These are phyloP conservation scores for Zaprionus ornatus DNA, from an alignment of 1,140 invertebrate species.

Conservation along the genomic window DNA sequence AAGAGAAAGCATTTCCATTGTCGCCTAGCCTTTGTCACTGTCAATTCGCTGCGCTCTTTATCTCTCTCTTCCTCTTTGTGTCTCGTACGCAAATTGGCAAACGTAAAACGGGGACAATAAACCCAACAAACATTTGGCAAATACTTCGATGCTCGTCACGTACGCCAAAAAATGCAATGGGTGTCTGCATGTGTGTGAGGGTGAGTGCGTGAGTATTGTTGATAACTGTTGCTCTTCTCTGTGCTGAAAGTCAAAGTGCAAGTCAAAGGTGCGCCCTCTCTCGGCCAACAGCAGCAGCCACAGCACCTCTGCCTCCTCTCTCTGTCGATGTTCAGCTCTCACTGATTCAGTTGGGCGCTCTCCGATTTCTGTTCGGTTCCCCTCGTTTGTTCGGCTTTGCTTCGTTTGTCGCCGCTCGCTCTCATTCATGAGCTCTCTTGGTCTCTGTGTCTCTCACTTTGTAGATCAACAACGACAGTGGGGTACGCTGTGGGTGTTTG, in stretches of 20 bases:
- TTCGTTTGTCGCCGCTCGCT: constrained; percentile 45
- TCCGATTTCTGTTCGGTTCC: constrained; percentile 24
- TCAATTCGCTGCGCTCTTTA: constrained; percentile 29
- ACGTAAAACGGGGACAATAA: constrained; percentile 63
- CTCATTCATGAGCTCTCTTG: constrained; percentile 6
- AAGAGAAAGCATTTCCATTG: constrained; percentile 53
- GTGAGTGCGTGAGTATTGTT: constrained; percentile 8
- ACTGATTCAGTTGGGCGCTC: neutral
- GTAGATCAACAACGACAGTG: constrained; percentile 20
- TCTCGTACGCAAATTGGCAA: constrained; percentile 72
- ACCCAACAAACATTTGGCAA: constrained; percentile 70
- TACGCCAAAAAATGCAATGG: constrained; percentile 46
- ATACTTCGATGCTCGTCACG: constrained; percentile 52
- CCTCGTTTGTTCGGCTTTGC: constrained; percentile 34
- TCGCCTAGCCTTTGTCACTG: constrained; percentile 36
- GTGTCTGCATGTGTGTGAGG: neutral
- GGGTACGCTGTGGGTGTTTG: constrained; percentile 10
- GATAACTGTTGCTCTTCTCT: constrained; percentile 35
- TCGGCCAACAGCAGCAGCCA: constrained; percentile 17
- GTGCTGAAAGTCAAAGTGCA: constrained; percentile 47
- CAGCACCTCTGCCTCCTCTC: constrained; percentile 18
- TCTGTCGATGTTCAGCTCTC: constrained; percentile 2
- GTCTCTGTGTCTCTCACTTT: neutral
- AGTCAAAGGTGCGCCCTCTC: constrained; percentile 42
- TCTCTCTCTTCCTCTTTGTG: constrained; percentile 59